Evolutionary conservation across 2,797 vertebrate species (phyloP).

Genomic region (Erpetoichthys calabaricus): DNA sequence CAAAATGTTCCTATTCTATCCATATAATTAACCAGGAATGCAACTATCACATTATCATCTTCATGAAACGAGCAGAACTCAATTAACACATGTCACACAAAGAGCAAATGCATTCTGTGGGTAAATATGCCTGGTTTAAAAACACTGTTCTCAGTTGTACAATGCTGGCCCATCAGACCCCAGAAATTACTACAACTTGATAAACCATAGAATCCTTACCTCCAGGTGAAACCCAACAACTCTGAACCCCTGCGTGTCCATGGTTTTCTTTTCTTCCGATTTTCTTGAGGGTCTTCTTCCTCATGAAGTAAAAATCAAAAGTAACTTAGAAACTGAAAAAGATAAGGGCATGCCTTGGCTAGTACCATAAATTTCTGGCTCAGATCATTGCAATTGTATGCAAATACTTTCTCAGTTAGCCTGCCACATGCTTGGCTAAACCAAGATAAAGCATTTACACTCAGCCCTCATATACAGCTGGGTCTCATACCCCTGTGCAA

Average conservation of each 20-base stretch:
- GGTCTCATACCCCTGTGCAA: slow-evolving; percentile 40
- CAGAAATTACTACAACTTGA: too few species aligned
- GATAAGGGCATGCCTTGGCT: too few species aligned
- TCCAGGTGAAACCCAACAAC: slow-evolving; percentile 40
- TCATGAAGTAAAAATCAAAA: slow-evolving; percentile 12
- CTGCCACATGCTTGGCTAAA: not conserved
- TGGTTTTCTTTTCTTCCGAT: slow-evolving; percentile 17
- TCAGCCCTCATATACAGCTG: slow-evolving; percentile 39
- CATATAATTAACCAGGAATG: too few species aligned
- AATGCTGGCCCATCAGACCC: too few species aligned
- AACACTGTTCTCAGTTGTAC: too few species aligned
- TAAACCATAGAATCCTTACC: slow-evolving; percentile 23
- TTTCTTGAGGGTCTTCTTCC: slow-evolving; percentile 26
- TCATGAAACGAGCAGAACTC: too few species aligned
- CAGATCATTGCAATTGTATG: not conserved
- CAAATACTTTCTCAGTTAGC: not conserved
- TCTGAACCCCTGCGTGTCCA: slow-evolving; percentile 11
- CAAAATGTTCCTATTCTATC: too few species aligned
- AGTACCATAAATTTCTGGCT: not conserved
- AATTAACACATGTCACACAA: too few species aligned
- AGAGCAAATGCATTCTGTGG: too few species aligned
- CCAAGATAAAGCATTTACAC: slow-evolving; percentile 17
- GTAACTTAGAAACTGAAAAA: too few species aligned
- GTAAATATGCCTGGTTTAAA: too few species aligned
- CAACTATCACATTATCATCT: too few species aligned